Conservation (phyloP, 2,113 vertebrate species). For the Onychorhynchus coronatus region DNA sequence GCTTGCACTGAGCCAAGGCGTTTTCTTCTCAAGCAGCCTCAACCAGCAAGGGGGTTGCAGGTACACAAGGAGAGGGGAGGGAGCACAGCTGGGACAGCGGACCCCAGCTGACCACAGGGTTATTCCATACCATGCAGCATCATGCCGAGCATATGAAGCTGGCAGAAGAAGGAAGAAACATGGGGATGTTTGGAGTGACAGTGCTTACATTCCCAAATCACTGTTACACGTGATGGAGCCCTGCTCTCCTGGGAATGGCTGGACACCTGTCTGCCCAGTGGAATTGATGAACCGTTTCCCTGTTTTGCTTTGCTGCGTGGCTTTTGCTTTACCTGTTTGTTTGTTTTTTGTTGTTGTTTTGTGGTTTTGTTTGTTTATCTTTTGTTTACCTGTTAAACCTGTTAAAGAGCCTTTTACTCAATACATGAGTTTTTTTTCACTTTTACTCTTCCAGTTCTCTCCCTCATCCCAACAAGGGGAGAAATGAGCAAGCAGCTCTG, state of each 20-base stretch:
- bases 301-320: rapidly evolving
- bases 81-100: not conserved
- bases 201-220: not conserved
- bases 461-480: rapidly evolving
- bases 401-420: not conserved
- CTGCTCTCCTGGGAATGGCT: rapidly evolving
- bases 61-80: not conserved
- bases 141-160: rapidly evolving
- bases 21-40: not conserved
- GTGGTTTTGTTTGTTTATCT: not conserved
- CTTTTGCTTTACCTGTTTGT: not conserved
- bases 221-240: not conserved
- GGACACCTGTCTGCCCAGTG: not conserved
- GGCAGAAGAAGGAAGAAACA: not conserved
- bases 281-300: not conserved
- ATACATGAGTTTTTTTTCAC: not conserved
- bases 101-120: not conserved
- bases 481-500: not conserved
- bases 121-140: not conserved
- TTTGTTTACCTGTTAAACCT: too few species aligned
- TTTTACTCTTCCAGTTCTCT: not conserved
- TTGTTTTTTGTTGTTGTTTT: not conserved
- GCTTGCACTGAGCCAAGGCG: not conserved
- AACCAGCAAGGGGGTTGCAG: rapidly evolving
- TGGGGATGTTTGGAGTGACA: not conserved